Conservation (phyloP, 2,113 vertebrate species). For the Mellivora capensis region DNA sequence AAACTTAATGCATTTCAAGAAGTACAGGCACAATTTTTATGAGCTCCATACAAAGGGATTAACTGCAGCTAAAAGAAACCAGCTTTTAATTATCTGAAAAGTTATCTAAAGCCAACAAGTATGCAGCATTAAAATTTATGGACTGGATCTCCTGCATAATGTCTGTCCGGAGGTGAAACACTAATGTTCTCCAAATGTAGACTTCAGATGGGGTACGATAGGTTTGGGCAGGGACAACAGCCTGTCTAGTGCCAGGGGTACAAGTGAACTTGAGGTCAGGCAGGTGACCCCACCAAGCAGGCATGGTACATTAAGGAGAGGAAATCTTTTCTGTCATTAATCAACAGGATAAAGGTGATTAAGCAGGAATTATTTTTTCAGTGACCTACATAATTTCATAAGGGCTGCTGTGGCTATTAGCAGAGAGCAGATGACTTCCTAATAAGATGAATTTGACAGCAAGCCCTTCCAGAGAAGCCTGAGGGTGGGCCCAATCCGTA, state of each 20-base stretch:
- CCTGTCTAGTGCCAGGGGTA: neutral
- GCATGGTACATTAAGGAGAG: conserved; percentile 21
- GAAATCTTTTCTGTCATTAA: conserved; percentile 56
- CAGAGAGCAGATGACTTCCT: conserved; percentile 56
- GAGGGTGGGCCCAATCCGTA: neutral
- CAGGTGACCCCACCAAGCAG: conserved; percentile 23
- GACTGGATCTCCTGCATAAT: neutral
- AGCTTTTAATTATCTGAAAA: conserved; percentile 37
- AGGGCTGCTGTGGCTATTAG: conserved; percentile 45
- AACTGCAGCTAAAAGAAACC: neutral
- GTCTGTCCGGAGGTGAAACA: neutral
- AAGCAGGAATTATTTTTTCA: conserved; percentile 79
- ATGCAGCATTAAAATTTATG: neutral
- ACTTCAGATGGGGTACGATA: neutral
- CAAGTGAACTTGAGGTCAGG: conserved; percentile 11
- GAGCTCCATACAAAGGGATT: neutral
- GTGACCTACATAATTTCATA: conserved; percentile 82
- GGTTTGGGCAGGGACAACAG: neutral
- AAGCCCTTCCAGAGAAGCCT: neutral
- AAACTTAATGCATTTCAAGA: conserved; percentile 38
- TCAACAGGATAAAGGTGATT: conserved; percentile 81
- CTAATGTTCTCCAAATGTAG: neutral
- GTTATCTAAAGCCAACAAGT: conserved; percentile 13
- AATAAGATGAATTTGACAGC: conserved; percentile 48
- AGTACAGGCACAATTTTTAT: neutral